Evolutionary conservation across 2,888 invertebrate species (phyloP).

Genomic region (Hemicrepidius hirtus): DNA sequence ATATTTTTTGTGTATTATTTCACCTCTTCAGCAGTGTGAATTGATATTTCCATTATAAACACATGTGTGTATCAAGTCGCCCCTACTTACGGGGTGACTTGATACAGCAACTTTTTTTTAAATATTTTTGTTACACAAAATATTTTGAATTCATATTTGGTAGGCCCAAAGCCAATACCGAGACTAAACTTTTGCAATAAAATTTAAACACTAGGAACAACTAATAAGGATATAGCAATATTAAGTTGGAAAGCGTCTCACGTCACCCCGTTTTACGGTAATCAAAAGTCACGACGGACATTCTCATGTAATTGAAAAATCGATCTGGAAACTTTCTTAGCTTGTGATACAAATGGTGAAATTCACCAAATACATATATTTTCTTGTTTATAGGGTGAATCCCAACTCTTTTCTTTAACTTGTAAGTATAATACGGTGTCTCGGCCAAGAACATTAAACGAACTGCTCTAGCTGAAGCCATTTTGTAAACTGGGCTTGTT

Average conservation of each 20-base stretch:
- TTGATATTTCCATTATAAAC: conserved; percentile 10
- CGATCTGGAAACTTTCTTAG: conserved; percentile 1
- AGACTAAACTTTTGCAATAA: neutral
- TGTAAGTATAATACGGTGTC: conserved; percentile 1
- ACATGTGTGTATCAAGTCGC: conserved; percentile 3
- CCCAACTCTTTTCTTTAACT: neutral
- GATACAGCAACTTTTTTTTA: too few relatives aligned
- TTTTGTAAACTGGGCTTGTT: neutral
- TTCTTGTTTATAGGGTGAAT: neutral
- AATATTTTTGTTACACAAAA: too few relatives aligned
- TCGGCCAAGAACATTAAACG: neutral
- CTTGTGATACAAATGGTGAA: conserved; percentile 1
- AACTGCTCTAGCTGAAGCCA: neutral
- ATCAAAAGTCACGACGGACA: neutral
- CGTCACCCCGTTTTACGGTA: conserved; percentile 8
- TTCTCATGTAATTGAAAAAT: neutral
- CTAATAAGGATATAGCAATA: neutral
- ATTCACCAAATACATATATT: neutral
- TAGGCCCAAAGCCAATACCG: neutral
- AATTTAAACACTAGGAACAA: neutral
- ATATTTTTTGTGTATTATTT: neutral
- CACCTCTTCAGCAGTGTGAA: neutral
- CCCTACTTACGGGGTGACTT: too few relatives aligned
- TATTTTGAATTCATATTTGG: conserved; percentile 1
- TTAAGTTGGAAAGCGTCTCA: neutral